Evolutionary conservation across 2,888 invertebrate genomes (phyloP), one percentile per base, ranked within the genome.

Genomic region (Athetis lepigone): DNA sequence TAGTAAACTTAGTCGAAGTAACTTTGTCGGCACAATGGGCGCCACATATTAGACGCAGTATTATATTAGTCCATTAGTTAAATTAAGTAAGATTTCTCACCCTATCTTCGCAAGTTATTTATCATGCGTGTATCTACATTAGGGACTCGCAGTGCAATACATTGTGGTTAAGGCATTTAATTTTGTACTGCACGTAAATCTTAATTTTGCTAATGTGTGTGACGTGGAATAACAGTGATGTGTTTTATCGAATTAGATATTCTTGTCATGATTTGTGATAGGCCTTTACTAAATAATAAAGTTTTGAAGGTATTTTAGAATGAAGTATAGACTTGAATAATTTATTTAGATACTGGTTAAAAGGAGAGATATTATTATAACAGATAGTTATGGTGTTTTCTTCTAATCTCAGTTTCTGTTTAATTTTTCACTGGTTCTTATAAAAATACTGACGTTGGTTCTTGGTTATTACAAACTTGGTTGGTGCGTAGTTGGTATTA

Each of bases 91-190:
- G 91, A 92, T 91, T 91, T 89, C 90, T 88, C 92, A 86, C 91
- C 91, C 91, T 87, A 88, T 90, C 89, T 90, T 85, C 82, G 79
- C 77, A 80, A 89, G 90, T 89, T 92, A 91, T 93, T 91, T 93
- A 92, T 93, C 93, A 92, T 90, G 88, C 86, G 87, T 86, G 86
- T 86, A 83, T 80, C 80, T 83, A 75, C 81, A 77, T 82, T 88
- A 87, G 90, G 92, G 91, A 88, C 85, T 87, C 83, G 84, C 81
- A 82, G 82, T 86, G 89, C 88, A 88, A 90, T 91, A 92, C 87
- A 90, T 89, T 91, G 93, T 79, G 93, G 93, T 92, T 89, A 91
- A 89, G 87, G 86, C 92, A 90, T 93, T 93, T 94, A 93, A 93
- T 94, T 91, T 92, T 89, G 88, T 86, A 81, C 84, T 77, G 86